Evolutionary conservation across 2,888 invertebrate genomes (phyloP).

Genomic region (Drosophila borborema): DNA sequence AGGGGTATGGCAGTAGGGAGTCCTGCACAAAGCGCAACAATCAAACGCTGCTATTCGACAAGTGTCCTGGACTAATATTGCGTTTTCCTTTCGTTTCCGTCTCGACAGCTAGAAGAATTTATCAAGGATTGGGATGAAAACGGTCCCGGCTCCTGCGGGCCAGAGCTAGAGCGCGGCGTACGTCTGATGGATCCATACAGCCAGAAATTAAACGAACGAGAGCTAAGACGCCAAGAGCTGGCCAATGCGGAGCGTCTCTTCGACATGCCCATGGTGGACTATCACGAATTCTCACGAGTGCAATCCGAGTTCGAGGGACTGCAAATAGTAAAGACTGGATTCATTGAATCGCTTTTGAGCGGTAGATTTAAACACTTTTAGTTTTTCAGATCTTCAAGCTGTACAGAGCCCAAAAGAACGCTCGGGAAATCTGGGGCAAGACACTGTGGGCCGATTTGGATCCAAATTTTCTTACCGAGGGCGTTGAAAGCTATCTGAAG

Average conservation of each 20-base stretch:
- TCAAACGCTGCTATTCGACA: constrained; percentile 50
- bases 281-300: constrained; percentile 89
- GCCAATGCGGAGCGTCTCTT: constrained; percentile 93
- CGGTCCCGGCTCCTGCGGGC: constrained; percentile 93
- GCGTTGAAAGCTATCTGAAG: constrained; percentile 93
- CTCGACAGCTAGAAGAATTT: constrained; percentile 86
- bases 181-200: constrained; percentile 88
- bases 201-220: constrained; percentile 88
- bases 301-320: constrained; percentile 89
- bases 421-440: constrained; percentile 93
- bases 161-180: constrained; percentile 90
- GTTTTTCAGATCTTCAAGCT: constrained; percentile 88
- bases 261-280: constrained; percentile 94
- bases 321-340: constrained; percentile 85
- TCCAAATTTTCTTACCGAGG: constrained; percentile 93
- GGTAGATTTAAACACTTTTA: not conserved
- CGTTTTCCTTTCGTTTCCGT: constrained; percentile 18
- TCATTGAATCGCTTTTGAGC: too few species aligned
- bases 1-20: constrained; percentile 14
- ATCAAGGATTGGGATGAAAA: constrained; percentile 90
- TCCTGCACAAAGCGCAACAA: constrained; percentile 58
- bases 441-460: constrained; percentile 95
- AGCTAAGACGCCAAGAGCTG: constrained; percentile 87
- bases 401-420: constrained; percentile 91
- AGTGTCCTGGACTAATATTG: constrained; percentile 53